A percentile compares a stretch with the other conserved stretches of the same genome.
Evolutionary conservation across 2,797 vertebrate species (phyloP).

Genomic region (Falco columbarius): DNA sequence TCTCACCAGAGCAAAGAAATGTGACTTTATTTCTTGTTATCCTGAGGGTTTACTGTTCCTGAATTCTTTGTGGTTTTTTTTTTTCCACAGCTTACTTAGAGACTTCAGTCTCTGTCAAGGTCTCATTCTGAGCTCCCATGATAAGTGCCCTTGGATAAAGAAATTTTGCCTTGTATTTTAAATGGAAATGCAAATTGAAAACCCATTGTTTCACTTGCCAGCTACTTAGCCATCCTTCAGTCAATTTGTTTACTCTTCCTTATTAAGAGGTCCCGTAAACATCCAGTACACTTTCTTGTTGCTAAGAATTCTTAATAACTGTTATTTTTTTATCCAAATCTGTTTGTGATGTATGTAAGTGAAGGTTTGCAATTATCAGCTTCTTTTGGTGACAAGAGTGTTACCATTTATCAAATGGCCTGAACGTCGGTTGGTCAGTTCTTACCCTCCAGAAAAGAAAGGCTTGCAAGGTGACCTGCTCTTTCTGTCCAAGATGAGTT

Average conservation of each 20-base stretch:
- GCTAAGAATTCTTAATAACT: not conserved
- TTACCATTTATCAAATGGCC: not conserved
- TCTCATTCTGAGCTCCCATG: not conserved
- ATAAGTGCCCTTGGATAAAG: not conserved
- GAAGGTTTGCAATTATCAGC: not conserved
- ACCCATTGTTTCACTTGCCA: not conserved
- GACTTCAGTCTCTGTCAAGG: not conserved
- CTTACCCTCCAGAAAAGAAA: not conserved
- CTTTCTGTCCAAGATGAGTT: not conserved
- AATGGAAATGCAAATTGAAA: not conserved
- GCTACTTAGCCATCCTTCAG: not conserved
- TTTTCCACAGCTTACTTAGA: not conserved
- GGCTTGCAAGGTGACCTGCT: too few relatives aligned
- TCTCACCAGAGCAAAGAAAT: not conserved
- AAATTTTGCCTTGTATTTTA: not conserved
- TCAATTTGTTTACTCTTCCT: not conserved
- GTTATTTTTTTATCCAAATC: too few relatives aligned
- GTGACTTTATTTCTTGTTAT: not conserved
- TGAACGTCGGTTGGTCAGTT: rapidly evolving
- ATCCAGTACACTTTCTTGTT: not conserved
- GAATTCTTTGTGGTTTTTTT: not conserved
- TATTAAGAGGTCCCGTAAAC: not conserved
- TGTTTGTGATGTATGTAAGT: rapidly evolving
- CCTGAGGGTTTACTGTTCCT: not conserved
- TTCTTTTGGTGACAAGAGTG: not conserved